phyloP scores from a whole-genome alignment of 1,140 invertebrate species.

The Bombyx mandarina region DNA sequence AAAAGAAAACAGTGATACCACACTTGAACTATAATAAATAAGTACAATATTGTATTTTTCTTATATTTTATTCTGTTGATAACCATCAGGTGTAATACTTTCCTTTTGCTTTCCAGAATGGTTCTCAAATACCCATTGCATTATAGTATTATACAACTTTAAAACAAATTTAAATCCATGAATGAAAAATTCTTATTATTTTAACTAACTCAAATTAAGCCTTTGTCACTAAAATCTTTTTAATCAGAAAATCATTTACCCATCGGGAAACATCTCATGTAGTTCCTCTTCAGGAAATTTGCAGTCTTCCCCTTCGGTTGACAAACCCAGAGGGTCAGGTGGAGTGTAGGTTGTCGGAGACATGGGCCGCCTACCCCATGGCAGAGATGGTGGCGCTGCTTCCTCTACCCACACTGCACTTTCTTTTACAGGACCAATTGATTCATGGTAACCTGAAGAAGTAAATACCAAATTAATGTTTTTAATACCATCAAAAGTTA shows the following conservation, averaged over 20 bases:
- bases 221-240: neutral
- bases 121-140: no score
- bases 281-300: conserved; percentile 93
- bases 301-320: conserved; percentile 93
- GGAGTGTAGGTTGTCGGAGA: conserved; percentile 88
- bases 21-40: no score
- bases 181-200: neutral
- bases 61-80: no score
- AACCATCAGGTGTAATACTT: no score
- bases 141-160: neutral
- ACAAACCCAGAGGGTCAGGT: conserved; percentile 94
- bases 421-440: conserved; percentile 94
- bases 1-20: no score
- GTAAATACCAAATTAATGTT: no score
- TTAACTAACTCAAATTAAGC: neutral
- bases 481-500: no score
- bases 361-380: conserved; percentile 85
- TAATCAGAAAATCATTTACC: conserved; percentile 36
- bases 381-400: conserved; percentile 80
- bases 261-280: conserved; percentile 91
- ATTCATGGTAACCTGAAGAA: conserved; percentile 82
- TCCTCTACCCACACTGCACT: conserved; percentile 99
- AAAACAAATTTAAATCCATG: neutral
- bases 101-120: no score
- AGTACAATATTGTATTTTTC: no score